Evolutionary conservation across 2,888 invertebrate genomes (phyloP), one percentile per base, ranked within the genome.

Genomic region (Galeruca laticollis): DNA sequence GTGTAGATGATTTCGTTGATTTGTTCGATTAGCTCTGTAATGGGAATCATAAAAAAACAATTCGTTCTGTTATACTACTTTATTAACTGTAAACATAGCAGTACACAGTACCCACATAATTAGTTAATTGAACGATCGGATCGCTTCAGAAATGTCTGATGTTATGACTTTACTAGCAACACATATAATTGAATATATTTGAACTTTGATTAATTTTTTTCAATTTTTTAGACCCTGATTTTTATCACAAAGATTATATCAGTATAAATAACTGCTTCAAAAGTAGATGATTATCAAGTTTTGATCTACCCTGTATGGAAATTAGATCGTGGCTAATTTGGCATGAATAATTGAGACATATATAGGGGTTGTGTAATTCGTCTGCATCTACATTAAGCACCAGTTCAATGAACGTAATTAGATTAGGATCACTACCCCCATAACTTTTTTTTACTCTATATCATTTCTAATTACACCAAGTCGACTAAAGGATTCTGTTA

Each of bases 341-440:
- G 68, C 71, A 72, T 75, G 74, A 75, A 75, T 75, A 75, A 75
- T 75, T 75, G 75, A 73, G 71, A 68, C 68, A 68, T 73, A 75
- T 71, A 77, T 78, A 73, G 77, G 79, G 78, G 78, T 76, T 69
- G 77, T 75, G 5, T 56, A 79, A 79, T 79, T 79, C 77, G 76
- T 78, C 77, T 74, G 72, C 74, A 73, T 73, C 75, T 75, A 76
- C 75, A 76, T 68, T 68, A 68, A 47, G 60, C 76, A 78, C 78
- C 77, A 77, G 76, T 68, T 73, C 72, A 74, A 77, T 78, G 72
- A 68, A 69, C 64, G 64, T 78, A 74, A 79, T 78, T 76, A 64
- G 73, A 78, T 79, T 79, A 76, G 78, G 75, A 74, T 73, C 76
- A 75, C 77, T 75, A 76, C 79, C 79, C 78, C 76, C 76, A 74